These are phyloP conservation scores for Ivindomyrus marchei DNA, from an alignment of 2,113 vertebrate genomes.

Conservation along the genomic window DNA sequence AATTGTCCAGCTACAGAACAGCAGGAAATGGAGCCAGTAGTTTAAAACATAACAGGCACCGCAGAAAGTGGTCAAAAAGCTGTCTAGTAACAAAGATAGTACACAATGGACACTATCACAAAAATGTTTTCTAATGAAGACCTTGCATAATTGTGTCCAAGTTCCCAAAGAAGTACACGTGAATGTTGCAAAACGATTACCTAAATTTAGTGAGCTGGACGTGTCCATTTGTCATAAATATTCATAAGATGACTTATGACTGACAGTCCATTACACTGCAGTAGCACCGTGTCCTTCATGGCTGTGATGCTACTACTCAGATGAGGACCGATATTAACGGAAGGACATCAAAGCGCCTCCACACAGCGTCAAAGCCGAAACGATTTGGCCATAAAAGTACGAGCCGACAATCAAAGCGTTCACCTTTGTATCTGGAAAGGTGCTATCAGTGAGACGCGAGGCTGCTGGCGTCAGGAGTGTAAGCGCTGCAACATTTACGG, in stretches of 20 bases:
- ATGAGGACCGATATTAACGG: background rate
- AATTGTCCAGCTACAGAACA: background rate
- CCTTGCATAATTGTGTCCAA: background rate
- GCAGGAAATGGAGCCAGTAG: background rate
- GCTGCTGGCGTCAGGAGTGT: background rate
- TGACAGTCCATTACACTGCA: background rate
- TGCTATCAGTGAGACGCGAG: background rate
- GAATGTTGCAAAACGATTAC: background rate
- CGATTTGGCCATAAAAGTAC: background rate
- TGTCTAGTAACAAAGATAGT: background rate
- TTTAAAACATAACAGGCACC: background rate
- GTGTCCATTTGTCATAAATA: background rate
- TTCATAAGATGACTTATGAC: background rate
- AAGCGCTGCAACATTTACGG: background rate
- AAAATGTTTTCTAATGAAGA: no score
- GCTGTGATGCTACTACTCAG: background rate
- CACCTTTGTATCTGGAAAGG: background rate
- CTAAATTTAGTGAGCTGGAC: background rate
- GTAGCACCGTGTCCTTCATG: background rate
- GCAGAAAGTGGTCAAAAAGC: background rate
- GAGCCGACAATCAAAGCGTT: background rate
- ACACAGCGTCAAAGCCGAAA: background rate
- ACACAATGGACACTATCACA: background rate
- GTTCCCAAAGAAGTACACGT: background rate
- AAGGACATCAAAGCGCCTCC: background rate